Conservation (phyloP, 2,888 invertebrate genomes). For the Chaitophorus viminalis region DNA sequence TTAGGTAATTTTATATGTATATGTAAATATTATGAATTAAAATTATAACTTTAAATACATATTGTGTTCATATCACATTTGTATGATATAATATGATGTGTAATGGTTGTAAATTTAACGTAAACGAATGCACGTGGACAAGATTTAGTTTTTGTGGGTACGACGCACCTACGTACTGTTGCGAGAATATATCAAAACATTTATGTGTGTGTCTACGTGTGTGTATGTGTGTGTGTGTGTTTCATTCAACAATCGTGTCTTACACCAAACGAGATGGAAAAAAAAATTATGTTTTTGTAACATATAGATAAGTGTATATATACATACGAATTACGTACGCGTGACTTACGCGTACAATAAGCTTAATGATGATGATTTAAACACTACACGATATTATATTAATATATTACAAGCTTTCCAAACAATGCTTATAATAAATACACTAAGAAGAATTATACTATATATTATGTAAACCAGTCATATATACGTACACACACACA, state of each 20-base stretch:
- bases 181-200: neutral
- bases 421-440: constrained; percentile 51
- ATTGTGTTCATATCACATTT: neutral
- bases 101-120: constrained; percentile 32
- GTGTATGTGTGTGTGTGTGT: neutral
- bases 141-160: neutral
- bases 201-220: neutral
- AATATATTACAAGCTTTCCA: constrained; percentile 23
- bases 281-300: constrained; percentile 2
- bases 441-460: neutral
- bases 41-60: neutral
- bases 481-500: too few species aligned
- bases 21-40: too few species aligned
- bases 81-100: neutral
- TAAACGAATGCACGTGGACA: constrained; percentile 5
- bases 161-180: constrained; percentile 4
- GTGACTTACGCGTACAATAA: neutral
- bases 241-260: neutral
- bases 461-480: too few species aligned
- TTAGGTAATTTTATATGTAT: too few species aligned
- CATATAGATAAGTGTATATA: neutral
- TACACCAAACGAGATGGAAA: neutral
- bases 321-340: neutral
- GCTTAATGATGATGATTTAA: constrained; percentile 29
- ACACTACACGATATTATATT: constrained; percentile 8